Percentiles rank a stretch among this genome's conserved stretches.
Evolutionary conservation across 1,140 invertebrate genomes (phyloP).

Genomic region (Drosophila varians): DNA sequence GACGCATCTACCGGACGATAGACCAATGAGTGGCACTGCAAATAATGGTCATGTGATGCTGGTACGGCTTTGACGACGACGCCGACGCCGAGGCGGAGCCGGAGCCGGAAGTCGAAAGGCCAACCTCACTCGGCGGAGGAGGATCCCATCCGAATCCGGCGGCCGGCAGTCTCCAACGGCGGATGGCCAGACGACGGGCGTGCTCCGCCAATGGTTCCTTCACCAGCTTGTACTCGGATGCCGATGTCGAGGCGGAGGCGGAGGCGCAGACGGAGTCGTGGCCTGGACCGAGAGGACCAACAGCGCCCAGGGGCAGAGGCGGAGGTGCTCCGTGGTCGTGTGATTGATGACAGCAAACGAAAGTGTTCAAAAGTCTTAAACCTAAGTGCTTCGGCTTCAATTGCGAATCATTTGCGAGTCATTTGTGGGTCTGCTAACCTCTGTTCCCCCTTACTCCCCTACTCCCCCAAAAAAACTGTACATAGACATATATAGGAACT

Average conservation of each 20-base stretch:
- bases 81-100: slow-evolving; percentile 10
- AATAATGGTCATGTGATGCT: slow-evolving; percentile 84
- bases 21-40: slow-evolving; percentile 84
- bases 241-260: neutral
- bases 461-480: slow-evolving; percentile 8
- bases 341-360: slow-evolving; percentile 46
- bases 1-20: slow-evolving; percentile 86
- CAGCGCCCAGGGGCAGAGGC: slow-evolving; percentile 7
- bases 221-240: slow-evolving; percentile 28
- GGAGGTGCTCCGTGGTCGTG: slow-evolving; percentile 25
- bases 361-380: slow-evolving; percentile 74
- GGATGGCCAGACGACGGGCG: slow-evolving; percentile 2
- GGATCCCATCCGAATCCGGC: slow-evolving; percentile 6
- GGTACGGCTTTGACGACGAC: slow-evolving; percentile 82
- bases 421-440: slow-evolving; percentile 25
- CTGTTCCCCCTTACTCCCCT: neutral
- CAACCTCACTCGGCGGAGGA: neutral
- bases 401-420: slow-evolving; percentile 1
- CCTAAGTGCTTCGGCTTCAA: slow-evolving; percentile 23
- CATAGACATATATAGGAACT: slow-evolving; percentile 27
- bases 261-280: slow-evolving; percentile 1
- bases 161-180: neutral
- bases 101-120: neutral
- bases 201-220: slow-evolving; percentile 35
- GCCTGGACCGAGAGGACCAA: slow-evolving; percentile 9